Conservation (phyloP, 2,113 vertebrate species). For the Nannobrachium achirus region DNA sequence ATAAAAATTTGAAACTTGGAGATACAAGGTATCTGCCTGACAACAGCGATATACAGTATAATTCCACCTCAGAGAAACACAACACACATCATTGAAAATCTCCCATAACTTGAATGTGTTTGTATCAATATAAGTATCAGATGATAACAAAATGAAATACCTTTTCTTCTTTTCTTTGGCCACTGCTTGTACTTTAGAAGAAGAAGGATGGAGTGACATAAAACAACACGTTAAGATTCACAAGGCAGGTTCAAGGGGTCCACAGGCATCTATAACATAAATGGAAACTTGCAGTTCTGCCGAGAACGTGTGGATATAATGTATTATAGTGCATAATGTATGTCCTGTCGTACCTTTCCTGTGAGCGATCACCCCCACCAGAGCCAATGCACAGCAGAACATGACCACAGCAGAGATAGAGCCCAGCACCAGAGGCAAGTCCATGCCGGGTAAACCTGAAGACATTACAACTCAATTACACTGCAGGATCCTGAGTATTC, state of each 20-base stretch:
- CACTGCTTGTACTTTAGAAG: conserved; percentile 61
- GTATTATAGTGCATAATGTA: background rate
- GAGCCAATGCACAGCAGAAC: conserved; percentile 57
- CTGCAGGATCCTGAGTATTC: too few relatives aligned
- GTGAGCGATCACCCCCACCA: conserved; percentile 46
- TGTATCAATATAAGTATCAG: background rate
- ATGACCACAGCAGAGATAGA: conserved; percentile 67
- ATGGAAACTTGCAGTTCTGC: background rate
- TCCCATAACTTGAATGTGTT: background rate
- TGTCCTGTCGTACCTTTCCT: conserved; percentile 63
- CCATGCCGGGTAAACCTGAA: conserved; percentile 40
- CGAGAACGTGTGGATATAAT: background rate
- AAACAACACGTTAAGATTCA: conserved; percentile 7
- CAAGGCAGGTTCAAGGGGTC: background rate
- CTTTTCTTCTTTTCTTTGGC: conserved; percentile 67
- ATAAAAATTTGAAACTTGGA: too few relatives aligned
- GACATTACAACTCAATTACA: background rate
- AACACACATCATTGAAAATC: background rate
- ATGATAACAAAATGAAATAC: conserved; percentile 42
- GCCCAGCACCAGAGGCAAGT: conserved; percentile 76
- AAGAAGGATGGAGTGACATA: background rate
- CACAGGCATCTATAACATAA: background rate
- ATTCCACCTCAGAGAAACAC: too few relatives aligned
- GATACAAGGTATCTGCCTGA: too few relatives aligned
- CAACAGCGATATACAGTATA: too few relatives aligned